phyloP scores from a whole-genome alignment of 1,140 invertebrate species.

The Scaptomyza montana region DNA sequence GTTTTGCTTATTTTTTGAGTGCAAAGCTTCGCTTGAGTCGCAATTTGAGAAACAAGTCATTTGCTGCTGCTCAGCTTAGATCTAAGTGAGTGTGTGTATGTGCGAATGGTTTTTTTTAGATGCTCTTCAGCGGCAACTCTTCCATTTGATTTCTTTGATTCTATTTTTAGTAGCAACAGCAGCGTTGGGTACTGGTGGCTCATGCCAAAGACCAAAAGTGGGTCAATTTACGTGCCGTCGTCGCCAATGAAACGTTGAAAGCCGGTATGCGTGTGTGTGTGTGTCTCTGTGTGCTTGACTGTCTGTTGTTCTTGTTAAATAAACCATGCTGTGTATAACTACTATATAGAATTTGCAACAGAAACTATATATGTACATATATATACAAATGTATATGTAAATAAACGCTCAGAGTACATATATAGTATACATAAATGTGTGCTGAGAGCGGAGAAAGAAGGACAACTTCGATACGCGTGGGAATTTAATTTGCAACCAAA shows the following conservation, averaged over 20 bases:
- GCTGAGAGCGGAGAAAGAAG: slow-evolving; percentile 17
- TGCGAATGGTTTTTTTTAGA: slow-evolving; percentile 15
- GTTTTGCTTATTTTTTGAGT: slow-evolving; percentile 12
- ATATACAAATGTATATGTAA: slow-evolving; percentile 1
- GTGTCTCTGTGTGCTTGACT: slow-evolving; percentile 13
- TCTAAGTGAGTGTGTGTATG: neutral
- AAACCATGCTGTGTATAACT: slow-evolving; percentile 58
- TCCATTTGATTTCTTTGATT: slow-evolving; percentile 78
- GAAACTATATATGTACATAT: slow-evolving; percentile 19
- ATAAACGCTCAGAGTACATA: slow-evolving; percentile 21
- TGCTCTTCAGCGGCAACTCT: slow-evolving; percentile 64
- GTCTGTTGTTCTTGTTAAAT: slow-evolving; percentile 77
- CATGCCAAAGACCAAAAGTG: slow-evolving; percentile 67
- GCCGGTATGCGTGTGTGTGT: slow-evolving; percentile 19
- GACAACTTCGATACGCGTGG: slow-evolving; percentile 48
- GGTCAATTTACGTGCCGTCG: slow-evolving; percentile 65
- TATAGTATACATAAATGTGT: neutral
- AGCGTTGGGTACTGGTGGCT: slow-evolving; percentile 23
- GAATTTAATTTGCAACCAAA: slow-evolving; percentile 74
- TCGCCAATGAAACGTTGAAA: slow-evolving; percentile 42
- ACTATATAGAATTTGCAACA: neutral
- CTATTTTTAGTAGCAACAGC: slow-evolving; percentile 27
- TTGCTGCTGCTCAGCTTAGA: slow-evolving; percentile 5
- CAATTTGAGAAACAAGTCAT: slow-evolving; percentile 7
- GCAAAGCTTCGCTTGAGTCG: neutral